A percentile compares a stretch with the other conserved stretches of the same genome.
Evolutionary conservation across 2,113 vertebrate genomes (phyloP).

Genomic region (Serranochromis macrocephalus): DNA sequence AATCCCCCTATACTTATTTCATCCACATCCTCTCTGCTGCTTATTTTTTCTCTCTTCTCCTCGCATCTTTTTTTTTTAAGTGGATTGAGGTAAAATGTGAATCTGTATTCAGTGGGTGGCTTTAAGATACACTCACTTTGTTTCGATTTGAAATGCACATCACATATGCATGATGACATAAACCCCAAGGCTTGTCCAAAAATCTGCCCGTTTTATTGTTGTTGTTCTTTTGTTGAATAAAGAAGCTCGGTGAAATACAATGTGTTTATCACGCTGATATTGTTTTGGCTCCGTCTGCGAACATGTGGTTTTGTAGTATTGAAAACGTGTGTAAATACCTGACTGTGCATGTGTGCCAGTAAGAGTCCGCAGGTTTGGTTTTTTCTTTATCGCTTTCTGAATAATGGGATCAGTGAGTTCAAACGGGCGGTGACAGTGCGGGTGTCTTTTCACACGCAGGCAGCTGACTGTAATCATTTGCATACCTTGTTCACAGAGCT

Average conservation of each 20-base stretch:
- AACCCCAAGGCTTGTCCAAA: slow-evolving; percentile 49
- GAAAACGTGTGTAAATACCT: background rate
- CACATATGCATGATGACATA: slow-evolving; percentile 53
- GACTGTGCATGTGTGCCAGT: background rate
- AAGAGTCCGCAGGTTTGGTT: background rate
- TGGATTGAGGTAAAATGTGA: slow-evolving; percentile 53
- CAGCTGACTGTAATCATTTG: background rate
- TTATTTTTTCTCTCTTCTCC: slow-evolving; percentile 9
- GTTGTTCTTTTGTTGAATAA: background rate
- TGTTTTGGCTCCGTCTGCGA: background rate
- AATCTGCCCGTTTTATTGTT: slow-evolving; percentile 17
- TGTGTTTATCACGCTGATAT: slow-evolving; percentile 26
- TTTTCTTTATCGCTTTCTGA: background rate
- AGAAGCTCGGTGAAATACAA: background rate
- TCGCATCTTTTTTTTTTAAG: slow-evolving; percentile 9
- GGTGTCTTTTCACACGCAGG: slow-evolving; percentile 1
- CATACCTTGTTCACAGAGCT: background rate
- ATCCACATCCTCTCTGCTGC: slow-evolving; percentile 48
- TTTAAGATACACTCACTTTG: slow-evolving; percentile 57
- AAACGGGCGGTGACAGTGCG: background rate
- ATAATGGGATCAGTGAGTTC: slow-evolving; percentile 11
- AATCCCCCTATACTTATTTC: slow-evolving; percentile 69
- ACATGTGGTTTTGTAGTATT: background rate
- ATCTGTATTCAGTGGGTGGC: slow-evolving; percentile 59
- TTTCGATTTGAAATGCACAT: slow-evolving; percentile 58